Conservation (phyloP, 2,888 invertebrate species). For the Ochropacha duplaris region DNA sequence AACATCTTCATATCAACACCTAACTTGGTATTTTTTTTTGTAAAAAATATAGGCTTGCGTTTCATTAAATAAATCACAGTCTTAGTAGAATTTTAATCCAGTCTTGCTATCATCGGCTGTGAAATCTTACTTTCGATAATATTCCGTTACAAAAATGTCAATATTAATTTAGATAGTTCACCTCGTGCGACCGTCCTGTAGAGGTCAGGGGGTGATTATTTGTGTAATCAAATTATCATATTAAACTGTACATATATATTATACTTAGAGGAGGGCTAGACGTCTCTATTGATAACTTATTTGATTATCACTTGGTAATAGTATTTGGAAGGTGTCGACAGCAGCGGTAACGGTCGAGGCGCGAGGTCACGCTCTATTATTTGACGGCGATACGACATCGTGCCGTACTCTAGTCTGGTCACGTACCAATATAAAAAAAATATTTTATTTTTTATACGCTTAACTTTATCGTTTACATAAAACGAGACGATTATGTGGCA, state of each 20-base stretch:
- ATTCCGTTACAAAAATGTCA: background rate
- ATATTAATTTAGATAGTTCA: background rate
- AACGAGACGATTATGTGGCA: conserved; percentile 2
- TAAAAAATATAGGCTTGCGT: too few species aligned
- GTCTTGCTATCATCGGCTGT: too few species aligned
- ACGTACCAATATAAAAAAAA: background rate
- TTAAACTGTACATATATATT: background rate
- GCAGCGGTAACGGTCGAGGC: background rate
- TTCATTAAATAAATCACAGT: too few species aligned
- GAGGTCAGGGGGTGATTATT: background rate
- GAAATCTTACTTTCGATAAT: too few species aligned
- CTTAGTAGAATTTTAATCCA: too few species aligned
- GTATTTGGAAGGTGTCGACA: background rate
- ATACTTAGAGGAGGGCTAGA: too few species aligned
- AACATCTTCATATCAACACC: too few species aligned
- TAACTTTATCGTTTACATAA: conserved; percentile 3
- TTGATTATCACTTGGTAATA: background rate
- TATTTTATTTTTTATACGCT: background rate
- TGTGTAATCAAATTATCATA: background rate
- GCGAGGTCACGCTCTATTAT: background rate
- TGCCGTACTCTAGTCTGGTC: background rate
- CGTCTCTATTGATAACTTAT: background rate
- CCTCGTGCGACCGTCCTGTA: background rate
- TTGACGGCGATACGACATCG: too few species aligned
- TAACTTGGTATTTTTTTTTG: too few species aligned